Conservation (phyloP, 2,888 invertebrate genomes). For the Drosophila ezoana region DNA sequence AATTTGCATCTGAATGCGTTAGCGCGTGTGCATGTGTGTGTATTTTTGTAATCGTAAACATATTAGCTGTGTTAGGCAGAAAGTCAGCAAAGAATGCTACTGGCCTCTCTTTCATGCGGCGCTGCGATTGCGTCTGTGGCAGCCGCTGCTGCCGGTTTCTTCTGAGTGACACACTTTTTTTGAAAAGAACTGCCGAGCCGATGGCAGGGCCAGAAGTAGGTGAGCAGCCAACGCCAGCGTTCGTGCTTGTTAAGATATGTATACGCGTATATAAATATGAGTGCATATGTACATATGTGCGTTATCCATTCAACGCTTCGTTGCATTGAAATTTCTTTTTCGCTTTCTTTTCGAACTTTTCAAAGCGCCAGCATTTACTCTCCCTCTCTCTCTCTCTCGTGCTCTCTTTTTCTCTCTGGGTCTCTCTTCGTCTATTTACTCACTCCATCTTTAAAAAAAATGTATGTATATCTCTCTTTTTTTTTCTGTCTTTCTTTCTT, state of each 20-base stretch:
- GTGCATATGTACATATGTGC: conserved; percentile 25
- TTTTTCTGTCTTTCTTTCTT: conserved; percentile 11
- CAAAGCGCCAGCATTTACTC: conserved; percentile 39
- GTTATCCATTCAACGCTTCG: conserved; percentile 75
- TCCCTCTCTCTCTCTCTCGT: conserved; percentile 28
- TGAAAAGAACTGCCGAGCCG: conserved; percentile 22
- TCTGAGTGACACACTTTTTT: conserved; percentile 70
- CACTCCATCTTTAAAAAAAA: background rate
- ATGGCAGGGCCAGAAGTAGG: conserved; percentile 64
- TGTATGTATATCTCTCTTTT: conserved; percentile 37
- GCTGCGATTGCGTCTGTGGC: conserved; percentile 9
- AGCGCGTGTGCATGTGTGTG: background rate
- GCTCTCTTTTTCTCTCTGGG: background rate
- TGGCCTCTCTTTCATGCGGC: conserved; percentile 53
- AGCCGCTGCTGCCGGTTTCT: conserved; percentile 49
- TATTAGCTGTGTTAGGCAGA: conserved; percentile 43
- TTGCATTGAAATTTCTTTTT: conserved; percentile 77
- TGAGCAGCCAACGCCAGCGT: conserved; percentile 42
- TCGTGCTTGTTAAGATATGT: conserved; percentile 10
- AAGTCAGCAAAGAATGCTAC: conserved; percentile 68
- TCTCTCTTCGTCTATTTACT: conserved; percentile 2
- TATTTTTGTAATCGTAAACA: conserved; percentile 6
- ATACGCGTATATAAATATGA: conserved; percentile 19
- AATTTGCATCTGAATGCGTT: conserved; percentile 2
- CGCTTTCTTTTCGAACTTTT: conserved; percentile 75